Percentiles rank a stretch among this genome's conserved stretches.
These are phyloP conservation scores for Drosophila ercepeae DNA, from an alignment of 1,140 invertebrate species.

Conservation along the genomic window DNA sequence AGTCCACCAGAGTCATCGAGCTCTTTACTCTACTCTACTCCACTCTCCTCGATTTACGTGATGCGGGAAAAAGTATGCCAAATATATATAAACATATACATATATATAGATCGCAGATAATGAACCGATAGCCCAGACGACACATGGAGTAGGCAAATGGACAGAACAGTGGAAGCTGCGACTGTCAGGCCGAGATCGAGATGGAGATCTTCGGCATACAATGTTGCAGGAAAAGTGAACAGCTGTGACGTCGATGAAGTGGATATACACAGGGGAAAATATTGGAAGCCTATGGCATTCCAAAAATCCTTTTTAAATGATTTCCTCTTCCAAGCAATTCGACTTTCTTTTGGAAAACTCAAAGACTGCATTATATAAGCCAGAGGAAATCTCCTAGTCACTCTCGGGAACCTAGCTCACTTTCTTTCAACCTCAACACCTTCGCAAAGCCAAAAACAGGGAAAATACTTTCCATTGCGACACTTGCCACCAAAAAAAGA, in stretches of 20 bases:
- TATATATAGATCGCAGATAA: slow-evolving; percentile 49
- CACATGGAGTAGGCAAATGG: slow-evolving; percentile 4
- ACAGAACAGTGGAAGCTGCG: slow-evolving; percentile 24
- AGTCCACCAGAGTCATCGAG: neutral
- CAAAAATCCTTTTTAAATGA: no score
- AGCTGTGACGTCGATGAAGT: slow-evolving; percentile 34
- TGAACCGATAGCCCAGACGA: slow-evolving; percentile 63
- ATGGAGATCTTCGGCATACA: slow-evolving; percentile 63
- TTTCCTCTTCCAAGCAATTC: no score
- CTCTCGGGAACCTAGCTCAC: slow-evolving; percentile 19
- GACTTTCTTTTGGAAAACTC: no score
- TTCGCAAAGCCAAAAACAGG: slow-evolving; percentile 13
- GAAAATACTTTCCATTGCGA: slow-evolving; percentile 60
- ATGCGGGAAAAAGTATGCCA: slow-evolving; percentile 63
- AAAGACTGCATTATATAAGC: slow-evolving; percentile 49
- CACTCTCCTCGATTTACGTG: slow-evolving; percentile 26
- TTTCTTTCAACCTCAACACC: slow-evolving; percentile 37
- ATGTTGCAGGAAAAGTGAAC: slow-evolving; percentile 59
- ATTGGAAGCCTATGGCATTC: no score
- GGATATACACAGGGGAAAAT: slow-evolving; percentile 3
- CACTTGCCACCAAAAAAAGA: slow-evolving; percentile 30
- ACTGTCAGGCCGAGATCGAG: slow-evolving; percentile 52
- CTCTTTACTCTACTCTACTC: slow-evolving; percentile 5
- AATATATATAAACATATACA: slow-evolving; percentile 19
- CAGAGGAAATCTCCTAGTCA: slow-evolving; percentile 24